These are phyloP conservation scores for Nycticorax nycticorax DNA, from an alignment of 2,113 vertebrate genomes.

Conservation along the genomic window DNA sequence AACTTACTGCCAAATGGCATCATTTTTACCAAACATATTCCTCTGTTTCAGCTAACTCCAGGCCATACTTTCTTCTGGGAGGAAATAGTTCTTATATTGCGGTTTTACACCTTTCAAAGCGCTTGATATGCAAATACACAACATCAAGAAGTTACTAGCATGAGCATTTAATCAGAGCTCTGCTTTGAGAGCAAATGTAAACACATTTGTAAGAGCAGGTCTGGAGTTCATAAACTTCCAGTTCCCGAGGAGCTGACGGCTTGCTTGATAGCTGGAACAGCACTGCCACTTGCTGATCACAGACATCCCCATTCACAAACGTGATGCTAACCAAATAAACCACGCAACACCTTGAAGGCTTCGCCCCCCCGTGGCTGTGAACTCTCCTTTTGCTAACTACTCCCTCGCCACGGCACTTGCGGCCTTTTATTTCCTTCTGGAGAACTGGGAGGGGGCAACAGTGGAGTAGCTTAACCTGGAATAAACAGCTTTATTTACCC, in stretches of 20 bases:
- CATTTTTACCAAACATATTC: fast-evolving
- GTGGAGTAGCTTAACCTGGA: neutral
- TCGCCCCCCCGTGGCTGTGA: fast-evolving
- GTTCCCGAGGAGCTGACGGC: neutral
- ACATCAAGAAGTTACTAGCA: neutral
- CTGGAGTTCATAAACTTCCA: neutral
- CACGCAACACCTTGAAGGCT: neutral
- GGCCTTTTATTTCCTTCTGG: neutral
- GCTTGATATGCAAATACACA: neutral
- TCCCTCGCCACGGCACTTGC: neutral
- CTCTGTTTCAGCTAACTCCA: neutral
- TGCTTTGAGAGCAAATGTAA: neutral
- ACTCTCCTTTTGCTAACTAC: neutral
- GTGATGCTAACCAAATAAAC: neutral
- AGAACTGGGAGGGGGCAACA: neutral
- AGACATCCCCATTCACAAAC: neutral
- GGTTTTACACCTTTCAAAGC: neutral
- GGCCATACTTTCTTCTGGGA: neutral
- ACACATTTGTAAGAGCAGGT: neutral
- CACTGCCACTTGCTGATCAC: neutral
- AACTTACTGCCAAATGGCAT: neutral
- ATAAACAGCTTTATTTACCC: neutral
- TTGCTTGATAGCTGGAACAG: neutral
- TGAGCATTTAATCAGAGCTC: neutral
- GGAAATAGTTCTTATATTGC: neutral